Conservation (phyloP, 2,113 vertebrate genomes). For the Mesitornis unicolor region DNA sequence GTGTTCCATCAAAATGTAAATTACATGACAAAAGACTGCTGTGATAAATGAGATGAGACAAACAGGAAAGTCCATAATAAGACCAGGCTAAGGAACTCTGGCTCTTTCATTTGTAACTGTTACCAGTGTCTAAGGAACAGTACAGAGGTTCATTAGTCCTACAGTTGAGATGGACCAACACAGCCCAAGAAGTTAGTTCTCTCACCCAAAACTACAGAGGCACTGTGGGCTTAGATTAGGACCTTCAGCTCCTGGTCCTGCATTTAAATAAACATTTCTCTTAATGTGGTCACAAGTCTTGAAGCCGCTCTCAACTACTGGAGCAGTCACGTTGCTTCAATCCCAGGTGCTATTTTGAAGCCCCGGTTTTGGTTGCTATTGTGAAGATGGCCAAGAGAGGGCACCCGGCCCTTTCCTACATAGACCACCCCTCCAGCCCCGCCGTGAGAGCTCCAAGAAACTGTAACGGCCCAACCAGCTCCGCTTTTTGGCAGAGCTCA, state of each 20-base stretch:
- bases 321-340: neutral
- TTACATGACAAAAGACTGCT: neutral
- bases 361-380: neutral
- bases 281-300: neutral
- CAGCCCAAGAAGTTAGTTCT: neutral
- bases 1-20: slow-evolving; percentile 24
- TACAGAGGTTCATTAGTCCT: neutral
- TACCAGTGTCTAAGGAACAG: neutral
- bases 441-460: neutral
- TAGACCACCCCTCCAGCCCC: too few relatives aligned
- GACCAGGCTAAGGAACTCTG: neutral
- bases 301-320: neutral
- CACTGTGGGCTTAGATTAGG: neutral
- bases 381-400: slow-evolving; percentile 38
- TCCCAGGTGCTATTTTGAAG: accelerated
- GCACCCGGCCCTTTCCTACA: neutral
- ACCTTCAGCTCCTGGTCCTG: neutral
- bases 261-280: neutral
- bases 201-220: neutral
- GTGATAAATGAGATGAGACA: neutral
- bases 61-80: neutral
- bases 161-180: neutral
- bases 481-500: neutral
- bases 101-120: neutral
- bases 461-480: too few relatives aligned